Evolutionary conservation across 1,140 invertebrate species (phyloP).

Genomic region (Metaphire vulgaris): DNA sequence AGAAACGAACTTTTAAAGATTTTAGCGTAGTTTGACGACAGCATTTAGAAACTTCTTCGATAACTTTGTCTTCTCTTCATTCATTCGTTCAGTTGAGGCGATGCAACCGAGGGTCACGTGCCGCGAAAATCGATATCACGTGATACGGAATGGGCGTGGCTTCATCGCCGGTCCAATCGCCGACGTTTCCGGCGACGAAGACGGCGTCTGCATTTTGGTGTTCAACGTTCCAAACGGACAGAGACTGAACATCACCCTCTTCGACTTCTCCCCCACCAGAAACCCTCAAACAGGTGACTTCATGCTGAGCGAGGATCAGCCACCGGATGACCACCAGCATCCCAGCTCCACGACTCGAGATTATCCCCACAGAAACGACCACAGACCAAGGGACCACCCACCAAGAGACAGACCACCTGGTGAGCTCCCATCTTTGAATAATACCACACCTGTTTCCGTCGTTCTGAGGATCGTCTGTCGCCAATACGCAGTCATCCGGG

Average conservation of each 20-base stretch:
- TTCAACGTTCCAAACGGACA: neutral
- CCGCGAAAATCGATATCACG: neutral
- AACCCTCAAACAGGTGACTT: neutral
- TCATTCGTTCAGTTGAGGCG: neutral
- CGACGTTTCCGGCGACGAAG: neutral
- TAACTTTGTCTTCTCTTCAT: too few relatives aligned
- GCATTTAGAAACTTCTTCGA: too few relatives aligned
- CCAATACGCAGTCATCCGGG: neutral
- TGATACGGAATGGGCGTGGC: neutral
- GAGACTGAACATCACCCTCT: neutral
- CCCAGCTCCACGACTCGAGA: neutral
- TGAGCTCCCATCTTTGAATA: neutral
- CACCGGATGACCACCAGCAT: neutral
- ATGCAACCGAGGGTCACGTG: neutral
- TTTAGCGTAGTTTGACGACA: too few relatives aligned
- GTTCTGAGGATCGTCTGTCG: neutral
- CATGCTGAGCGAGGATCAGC: neutral
- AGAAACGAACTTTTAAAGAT: too few relatives aligned
- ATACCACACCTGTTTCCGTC: too few relatives aligned
- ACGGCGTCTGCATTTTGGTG: neutral
- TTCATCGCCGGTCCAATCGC: neutral
- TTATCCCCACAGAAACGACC: neutral
- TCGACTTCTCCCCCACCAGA: neutral
- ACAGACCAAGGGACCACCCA: neutral
- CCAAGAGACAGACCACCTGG: neutral